Evolutionary conservation across 2,113 vertebrate genomes (phyloP), one percentile per base, ranked within the genome.

Genomic region (Caretta caretta): DNA sequence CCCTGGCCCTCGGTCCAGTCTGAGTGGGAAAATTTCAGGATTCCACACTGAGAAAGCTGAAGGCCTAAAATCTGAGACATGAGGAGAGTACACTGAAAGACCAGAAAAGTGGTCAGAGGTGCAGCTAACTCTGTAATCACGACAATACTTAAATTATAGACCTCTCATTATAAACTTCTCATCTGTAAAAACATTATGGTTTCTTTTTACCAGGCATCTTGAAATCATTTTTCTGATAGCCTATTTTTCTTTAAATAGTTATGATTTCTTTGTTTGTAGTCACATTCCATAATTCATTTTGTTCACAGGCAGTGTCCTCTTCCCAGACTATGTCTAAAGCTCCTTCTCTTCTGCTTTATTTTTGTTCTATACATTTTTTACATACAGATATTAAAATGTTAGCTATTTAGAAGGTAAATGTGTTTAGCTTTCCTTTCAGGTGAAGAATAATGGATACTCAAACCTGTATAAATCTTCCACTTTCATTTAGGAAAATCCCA

Each of bases 331-430:
- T 3, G 27, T 86, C 6, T 8, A 49, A 10, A 93, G 5, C 29
- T 90, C 46, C n/a, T 86, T 49, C 84, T 79, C 91, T 91, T 29
- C 29, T 80, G 49, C 3, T 0, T 0, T n/a, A 5, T 69, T 91
- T 90, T 89, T 24, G 78, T 93, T 83, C 42, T 59, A 53, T 57
- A 72, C 76, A 80, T 56, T 57, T 53, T 87, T 96, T 93, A 50
- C 35, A 29, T 83, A 79, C 76, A 93, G 72, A 46, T 49, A 69
- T 84, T 90, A 22, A 29, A 69, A 48, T 24, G 53, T 31, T 11
- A 90, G 59, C 1, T 42, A 93, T 31, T 31, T 35, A 76, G 86
- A 92, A 94, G 12, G 22, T 65, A 90, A 48, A 76, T 90, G 76
- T 20, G 54, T 65, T 57, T 11, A 75, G 19, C 31, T 93, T 87